These are phyloP conservation scores for Falco biarmicus DNA, from an alignment of 2,797 vertebrate species.

Conservation along the genomic window DNA sequence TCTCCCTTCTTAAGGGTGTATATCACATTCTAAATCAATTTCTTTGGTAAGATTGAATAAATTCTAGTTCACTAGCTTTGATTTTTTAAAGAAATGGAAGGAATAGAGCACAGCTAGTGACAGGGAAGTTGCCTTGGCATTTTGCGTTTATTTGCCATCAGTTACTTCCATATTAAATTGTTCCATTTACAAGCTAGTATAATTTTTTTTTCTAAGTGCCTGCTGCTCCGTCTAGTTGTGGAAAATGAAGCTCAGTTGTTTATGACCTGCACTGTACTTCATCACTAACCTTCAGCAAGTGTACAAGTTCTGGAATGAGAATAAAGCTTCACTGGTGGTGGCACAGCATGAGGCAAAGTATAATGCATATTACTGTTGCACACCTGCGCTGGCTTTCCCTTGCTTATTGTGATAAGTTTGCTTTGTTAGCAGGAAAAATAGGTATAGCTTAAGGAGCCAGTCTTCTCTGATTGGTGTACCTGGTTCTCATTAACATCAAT, in stretches of 20 bases:
- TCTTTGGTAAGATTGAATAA: constrained; percentile 9
- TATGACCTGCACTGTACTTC: constrained; percentile 19
- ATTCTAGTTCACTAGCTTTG: constrained; percentile 18
- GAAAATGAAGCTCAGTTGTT: constrained; percentile 37
- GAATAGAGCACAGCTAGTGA: neutral
- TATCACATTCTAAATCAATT: constrained; percentile 2
- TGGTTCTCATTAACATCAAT: neutral
- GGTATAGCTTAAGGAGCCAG: neutral
- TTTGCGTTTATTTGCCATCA: constrained; percentile 6
- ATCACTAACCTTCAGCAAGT: constrained; percentile 38
- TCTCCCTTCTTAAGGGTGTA: neutral
- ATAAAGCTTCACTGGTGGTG: neutral
- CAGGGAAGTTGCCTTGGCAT: constrained; percentile 1
- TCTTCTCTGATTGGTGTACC: neutral
- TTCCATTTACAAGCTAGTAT: constrained; percentile 36
- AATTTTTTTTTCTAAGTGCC: neutral
- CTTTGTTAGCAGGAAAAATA: constrained; percentile 20
- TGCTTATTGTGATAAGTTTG: neutral
- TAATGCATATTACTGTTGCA: constrained; percentile 3
- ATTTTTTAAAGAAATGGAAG: constrained; percentile 1
- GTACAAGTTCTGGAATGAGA: constrained; percentile 29
- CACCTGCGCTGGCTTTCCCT: constrained; percentile 14
- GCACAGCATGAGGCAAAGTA: constrained; percentile 7
- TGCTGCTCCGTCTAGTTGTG: neutral
- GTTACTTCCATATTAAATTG: constrained; percentile 30